Conservation (phyloP, 2,113 vertebrate species). For the Parus major region DNA sequence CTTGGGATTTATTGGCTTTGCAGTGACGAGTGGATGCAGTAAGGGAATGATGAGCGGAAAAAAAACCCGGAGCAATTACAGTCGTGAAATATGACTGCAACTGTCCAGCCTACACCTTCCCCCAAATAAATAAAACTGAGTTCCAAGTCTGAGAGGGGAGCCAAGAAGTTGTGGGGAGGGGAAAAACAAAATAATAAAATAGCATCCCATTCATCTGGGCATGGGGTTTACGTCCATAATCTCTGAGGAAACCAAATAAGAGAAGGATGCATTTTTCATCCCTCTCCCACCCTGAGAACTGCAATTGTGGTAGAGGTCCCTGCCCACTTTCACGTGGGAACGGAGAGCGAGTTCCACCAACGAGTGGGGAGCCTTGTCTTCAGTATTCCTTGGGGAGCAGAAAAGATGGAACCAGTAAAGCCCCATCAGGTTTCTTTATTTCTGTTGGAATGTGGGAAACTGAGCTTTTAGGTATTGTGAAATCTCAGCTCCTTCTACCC, state of each 20-base stretch:
- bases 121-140: background rate
- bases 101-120: slow-evolving; percentile 1
- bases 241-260: slow-evolving; percentile 35
- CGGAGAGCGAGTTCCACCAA: background rate
- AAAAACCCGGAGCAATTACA: background rate
- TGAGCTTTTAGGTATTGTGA: slow-evolving; percentile 43
- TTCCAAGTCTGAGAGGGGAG: background rate
- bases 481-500: slow-evolving; percentile 32
- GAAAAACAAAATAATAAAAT: background rate
- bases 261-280: slow-evolving; percentile 37
- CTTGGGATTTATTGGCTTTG: slow-evolving; percentile 1
- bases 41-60: background rate
- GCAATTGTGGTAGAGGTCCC: slow-evolving; percentile 25
- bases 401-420: slow-evolving; percentile 26
- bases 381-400: background rate
- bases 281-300: background rate
- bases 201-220: background rate
- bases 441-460: slow-evolving; percentile 52
- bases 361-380: background rate
- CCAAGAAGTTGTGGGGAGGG: slow-evolving; percentile 13
- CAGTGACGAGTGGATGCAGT: background rate
- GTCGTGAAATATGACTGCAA: background rate
- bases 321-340: slow-evolving; percentile 51
- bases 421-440: slow-evolving; percentile 26
- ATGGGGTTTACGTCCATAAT: slow-evolving; percentile 20